Evolutionary conservation across 2,113 vertebrate genomes (phyloP).

Genomic region (Smithornis capensis): DNA sequence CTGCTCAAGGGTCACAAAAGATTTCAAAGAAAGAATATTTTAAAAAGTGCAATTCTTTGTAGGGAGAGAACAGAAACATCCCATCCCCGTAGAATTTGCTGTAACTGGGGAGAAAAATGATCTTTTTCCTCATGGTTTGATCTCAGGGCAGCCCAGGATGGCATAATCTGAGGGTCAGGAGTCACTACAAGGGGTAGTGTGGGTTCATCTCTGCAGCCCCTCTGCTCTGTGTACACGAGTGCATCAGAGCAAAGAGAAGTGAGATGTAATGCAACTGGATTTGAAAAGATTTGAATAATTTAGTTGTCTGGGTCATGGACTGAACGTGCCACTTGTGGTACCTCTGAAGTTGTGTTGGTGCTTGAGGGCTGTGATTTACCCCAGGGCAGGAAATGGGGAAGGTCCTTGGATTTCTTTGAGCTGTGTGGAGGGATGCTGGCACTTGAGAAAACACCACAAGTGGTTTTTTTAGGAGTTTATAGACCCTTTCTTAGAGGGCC

Average conservation of each 20-base stretch:
- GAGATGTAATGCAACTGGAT: not conserved
- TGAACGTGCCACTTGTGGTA: not conserved
- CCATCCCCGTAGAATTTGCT: not conserved
- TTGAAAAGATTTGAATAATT: conserved; percentile 1
- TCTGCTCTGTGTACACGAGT: not conserved
- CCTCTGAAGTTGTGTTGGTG: not conserved
- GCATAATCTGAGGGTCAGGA: not conserved
- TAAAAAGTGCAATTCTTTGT: not conserved
- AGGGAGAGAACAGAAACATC: not conserved
- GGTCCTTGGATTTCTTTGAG: not conserved
- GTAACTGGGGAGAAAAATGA: not conserved
- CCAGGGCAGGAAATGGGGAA: not conserved
- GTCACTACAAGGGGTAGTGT: not conserved
- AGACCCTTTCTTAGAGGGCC: not conserved
- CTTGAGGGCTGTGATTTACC: not conserved
- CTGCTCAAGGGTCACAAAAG: conserved; percentile 15
- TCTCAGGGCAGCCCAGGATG: not conserved
- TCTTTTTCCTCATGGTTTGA: not conserved
- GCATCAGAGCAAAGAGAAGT: not conserved
- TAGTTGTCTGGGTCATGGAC: not conserved
- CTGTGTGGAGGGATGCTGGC: not conserved
- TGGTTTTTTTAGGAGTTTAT: not conserved
- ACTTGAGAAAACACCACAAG: not conserved
- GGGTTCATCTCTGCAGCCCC: not conserved
- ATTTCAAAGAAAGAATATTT: conserved; percentile 44